These are phyloP conservation scores for Crypturellus tataupa DNA, from an alignment of 2,797 vertebrate genomes.

Conservation along the genomic window DNA sequence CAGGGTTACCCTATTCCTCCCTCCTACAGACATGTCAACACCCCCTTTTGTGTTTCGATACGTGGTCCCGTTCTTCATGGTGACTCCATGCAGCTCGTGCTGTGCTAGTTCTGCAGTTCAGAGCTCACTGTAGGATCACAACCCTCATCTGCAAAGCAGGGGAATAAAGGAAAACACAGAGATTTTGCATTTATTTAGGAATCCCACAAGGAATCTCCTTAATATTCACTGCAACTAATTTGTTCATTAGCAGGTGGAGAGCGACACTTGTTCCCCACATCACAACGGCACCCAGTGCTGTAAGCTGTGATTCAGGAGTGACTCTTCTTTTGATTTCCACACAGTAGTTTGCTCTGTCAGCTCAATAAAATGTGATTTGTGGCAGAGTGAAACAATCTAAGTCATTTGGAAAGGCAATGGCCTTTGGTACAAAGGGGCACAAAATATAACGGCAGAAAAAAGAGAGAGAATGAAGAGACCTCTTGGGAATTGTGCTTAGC, in stretches of 20 bases:
- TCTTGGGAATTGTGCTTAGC: not conserved
- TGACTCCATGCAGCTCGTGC: not conserved
- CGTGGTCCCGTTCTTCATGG: not conserved
- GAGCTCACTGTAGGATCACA: not conserved
- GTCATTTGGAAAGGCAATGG: not conserved
- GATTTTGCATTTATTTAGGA: not conserved
- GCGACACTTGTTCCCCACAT: not conserved
- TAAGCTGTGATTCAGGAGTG: not conserved
- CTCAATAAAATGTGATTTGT: conserved; percentile 43
- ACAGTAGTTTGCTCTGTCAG: not conserved
- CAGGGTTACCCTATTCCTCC: too few relatives aligned
- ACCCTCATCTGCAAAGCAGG: not conserved
- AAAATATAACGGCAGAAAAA: not conserved
- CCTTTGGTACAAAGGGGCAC: not conserved
- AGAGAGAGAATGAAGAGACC: not conserved
- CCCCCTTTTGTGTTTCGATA: not conserved
- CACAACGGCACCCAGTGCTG: not conserved
- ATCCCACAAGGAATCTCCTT: not conserved
- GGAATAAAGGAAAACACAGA: not conserved
- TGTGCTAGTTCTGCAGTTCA: not conserved
- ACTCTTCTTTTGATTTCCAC: not conserved
- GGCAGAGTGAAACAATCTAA: not conserved
- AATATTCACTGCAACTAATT: not conserved
- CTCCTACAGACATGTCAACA: not conserved
- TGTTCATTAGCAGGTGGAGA: not conserved